phyloP scores from a whole-genome alignment of 2,888 invertebrate species.

The Drosophila merina region DNA sequence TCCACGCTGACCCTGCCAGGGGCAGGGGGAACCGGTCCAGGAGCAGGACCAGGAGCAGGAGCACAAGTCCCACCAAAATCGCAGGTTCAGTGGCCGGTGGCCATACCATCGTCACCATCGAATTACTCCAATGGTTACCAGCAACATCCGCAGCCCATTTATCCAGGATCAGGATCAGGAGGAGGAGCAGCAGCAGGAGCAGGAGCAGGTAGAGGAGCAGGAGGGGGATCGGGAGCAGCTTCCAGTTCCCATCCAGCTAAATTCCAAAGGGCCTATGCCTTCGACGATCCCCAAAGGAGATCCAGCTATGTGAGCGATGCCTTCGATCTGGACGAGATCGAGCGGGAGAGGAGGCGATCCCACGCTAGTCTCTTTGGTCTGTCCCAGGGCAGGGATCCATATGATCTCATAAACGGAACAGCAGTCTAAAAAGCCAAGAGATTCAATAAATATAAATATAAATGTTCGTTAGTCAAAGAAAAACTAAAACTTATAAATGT shows the following conservation, averaged over 20 bases:
- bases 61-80: conserved; percentile 23
- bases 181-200: background rate
- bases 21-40: conserved; percentile 9
- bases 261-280: conserved; percentile 79
- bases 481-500: background rate
- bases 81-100: conserved; percentile 82
- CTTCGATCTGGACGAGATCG: conserved; percentile 83
- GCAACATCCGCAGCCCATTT: conserved; percentile 55
- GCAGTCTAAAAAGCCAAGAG: conserved; percentile 63
- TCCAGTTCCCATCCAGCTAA: conserved; percentile 51
- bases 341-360: conserved; percentile 82
- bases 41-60: conserved; percentile 67
- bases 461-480: background rate
- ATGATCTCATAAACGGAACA: conserved; percentile 83
- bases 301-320: conserved; percentile 69
- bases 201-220: background rate
- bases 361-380: conserved; percentile 82
- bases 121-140: conserved; percentile 75
- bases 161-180: conserved; percentile 34
- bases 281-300: conserved; percentile 77
- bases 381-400: conserved; percentile 64
- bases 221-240: background rate
- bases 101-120: conserved; percentile 83
- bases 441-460: background rate
- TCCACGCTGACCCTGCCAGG: conserved; percentile 70